Evolutionary conservation across 2,797 vertebrate species (phyloP), one percentile per base, ranked within the genome.

Genomic region (Cyprinella venusta): DNA sequence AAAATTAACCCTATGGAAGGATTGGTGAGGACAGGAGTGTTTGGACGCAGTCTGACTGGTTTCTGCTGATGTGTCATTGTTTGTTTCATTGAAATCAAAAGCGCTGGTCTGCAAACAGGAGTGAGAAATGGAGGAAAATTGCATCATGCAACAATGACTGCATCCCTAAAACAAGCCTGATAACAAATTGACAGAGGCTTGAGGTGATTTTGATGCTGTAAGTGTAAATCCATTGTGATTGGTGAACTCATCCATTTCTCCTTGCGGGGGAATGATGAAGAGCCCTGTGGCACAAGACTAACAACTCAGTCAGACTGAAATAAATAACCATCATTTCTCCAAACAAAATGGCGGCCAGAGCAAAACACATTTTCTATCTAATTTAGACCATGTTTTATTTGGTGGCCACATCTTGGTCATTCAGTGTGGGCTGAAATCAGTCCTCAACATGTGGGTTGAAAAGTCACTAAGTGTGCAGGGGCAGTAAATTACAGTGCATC

Each of bases 61-160:
- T 45, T 52, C 18, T n/a, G 21, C 50, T 79, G 76, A 79, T 59
- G 61, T 2, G 36, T 56, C 61, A 75, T 71, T 13, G 5, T 78
- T 79, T 30, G 21, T 77, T 82, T 67, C 42, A 42, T 45, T 63
- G 65, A 52, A 80, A 76, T 71, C 26, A 63, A 79, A 64, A 52
- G 38, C 30, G 7, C 50, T 19, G 26, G 69, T 36, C 24, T 68
- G 26, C 42, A 74, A 74, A 38, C 68, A 19, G 26, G 68, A 61
- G 48, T 26, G 54, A 85, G 65, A 21, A 79, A 75, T 50, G 71
- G 69, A 59, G 76, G 21, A 72, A 80, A 68, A 80, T 36, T 83
- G 77, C 81, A 86, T 80, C 81, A 83, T 80, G 77, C 81, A 83
- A 82, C 76, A 86, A 68, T 40, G 81, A 69, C 78, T n/a, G 48